Base-by-base conservation (phyloP, 1,140 invertebrate genomes). In the Ceratina japonica region DNA sequence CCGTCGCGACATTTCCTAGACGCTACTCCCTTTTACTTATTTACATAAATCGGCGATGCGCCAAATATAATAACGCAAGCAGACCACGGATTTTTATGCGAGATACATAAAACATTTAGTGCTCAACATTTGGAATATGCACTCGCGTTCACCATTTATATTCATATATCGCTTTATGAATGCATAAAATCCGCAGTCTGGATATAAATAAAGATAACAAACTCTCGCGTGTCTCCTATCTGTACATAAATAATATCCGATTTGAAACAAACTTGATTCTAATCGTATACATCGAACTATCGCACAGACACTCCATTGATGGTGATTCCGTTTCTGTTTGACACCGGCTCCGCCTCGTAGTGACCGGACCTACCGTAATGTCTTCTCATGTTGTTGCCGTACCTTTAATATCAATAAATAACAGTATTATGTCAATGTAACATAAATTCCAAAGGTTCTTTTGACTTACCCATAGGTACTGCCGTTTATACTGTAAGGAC, bases 281-380 rank as follows among this genome's bases (percentile, higher is more conserved):
- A 65, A 31, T 18, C 13, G 20, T 31, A 31, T 12, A 75, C 73
- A 37, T 66, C 68, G n/a, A 86, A 87, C 89, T 93, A 96, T 93
- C 95, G 93, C 68, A 96, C 95, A 63, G 95, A 94, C 12, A 96
- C 95, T 56, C 95, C 95, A 84, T 96, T 96, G 80, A 96, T 96
- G 37, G 95, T 96, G 75, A 96, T 95, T 10, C 94, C 93, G 85
- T 95, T 95, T 76, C 94, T 94, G 74, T 93, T 92, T 72, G 91
- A 85, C 37, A 94, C 90, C 8, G 95, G 95, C 86, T 95, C 95
- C 1, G 95, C 95, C 81, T 96, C 95, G 89, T 96, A 96, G 27
- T 95, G 95, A 65, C 95, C 94, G 52, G 94, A 88, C 80, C 90
- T 88, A 73, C 90, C 94, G 81, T 95, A 94, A 54, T 92, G 91